Evolutionary conservation across 2,888 invertebrate genomes (phyloP), one percentile per base, ranked within the genome.

Genomic region (Ochlodes sylvanus): DNA sequence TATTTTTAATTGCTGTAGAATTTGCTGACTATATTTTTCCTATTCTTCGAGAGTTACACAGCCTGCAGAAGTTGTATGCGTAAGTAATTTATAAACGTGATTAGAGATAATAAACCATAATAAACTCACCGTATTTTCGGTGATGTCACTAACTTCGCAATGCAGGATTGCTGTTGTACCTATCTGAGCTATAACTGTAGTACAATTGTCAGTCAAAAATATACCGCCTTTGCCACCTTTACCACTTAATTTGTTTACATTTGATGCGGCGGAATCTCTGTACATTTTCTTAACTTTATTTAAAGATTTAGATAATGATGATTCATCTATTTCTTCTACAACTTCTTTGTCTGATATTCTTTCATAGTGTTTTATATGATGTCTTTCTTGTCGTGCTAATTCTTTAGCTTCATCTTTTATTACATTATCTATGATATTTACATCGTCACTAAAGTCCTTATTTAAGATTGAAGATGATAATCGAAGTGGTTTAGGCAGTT

Each of bases 111-210:
- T 12, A 12, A 38, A 38, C 10, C n/a, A n/a, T 54, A 14, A 27
- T 57, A 63, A 68, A 87, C 94, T 94, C 82, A 95, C 95, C 88
- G 95, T 95, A 75, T 94, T 94, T 79, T 95, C 94, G 47, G 94
- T 94, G 61, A 95, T 94, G 76, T 95, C 95, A 75, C 94, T 94
- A 80, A 95, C 94, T 93, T 95, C 95, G 82, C 95, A 95, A 78
- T 95, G 95, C 66, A 95, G 80, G 74, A 94, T 87, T 34, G 94
- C 95, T 14, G 95, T 95, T 9, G 95, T 94, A 64, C 95, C 94
- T 76, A 94, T 94, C 85, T 95, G 95, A 69, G 95, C 95, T 83
- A 94, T 89, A 73, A 95, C 94, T 71, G 94, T 92, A n/a, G 94
- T 95, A 85, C 94, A 94, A 82, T 95, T 95, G 69, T 94, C 94